These are phyloP conservation scores for Cryptomyrus ogoouensis DNA, from an alignment of 2,113 vertebrate species.

Conservation along the genomic window DNA sequence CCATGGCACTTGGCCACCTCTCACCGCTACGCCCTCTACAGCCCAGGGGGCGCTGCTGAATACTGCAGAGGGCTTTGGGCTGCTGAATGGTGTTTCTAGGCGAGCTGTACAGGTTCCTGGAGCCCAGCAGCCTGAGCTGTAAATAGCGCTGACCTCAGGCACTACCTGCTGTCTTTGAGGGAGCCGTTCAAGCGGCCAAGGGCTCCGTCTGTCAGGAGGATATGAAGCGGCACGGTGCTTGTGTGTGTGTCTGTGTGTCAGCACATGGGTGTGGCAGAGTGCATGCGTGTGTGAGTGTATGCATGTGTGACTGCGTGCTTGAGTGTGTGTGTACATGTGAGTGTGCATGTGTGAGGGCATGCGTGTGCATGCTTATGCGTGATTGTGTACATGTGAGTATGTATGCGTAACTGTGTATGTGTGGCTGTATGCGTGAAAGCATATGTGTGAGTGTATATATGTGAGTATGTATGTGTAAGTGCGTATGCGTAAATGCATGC, in stretches of 20 bases:
- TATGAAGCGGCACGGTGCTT: slow-evolving; percentile 7
- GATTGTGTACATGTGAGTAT: neutral
- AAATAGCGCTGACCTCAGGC: slow-evolving; percentile 66
- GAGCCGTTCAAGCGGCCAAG: neutral
- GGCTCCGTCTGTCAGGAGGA: neutral
- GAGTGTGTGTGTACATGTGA: neutral
- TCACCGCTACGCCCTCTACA: neutral
- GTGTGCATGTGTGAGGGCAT: neutral
- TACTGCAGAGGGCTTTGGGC: neutral
- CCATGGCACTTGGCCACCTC: neutral
- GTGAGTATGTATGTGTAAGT: neutral
- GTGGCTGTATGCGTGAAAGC: neutral
- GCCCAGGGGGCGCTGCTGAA: neutral
- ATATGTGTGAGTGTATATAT: neutral
- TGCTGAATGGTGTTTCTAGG: slow-evolving; percentile 47
- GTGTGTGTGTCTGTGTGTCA: neutral
- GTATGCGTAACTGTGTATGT: neutral
- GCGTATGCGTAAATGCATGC: neutral
- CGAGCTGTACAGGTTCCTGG: slow-evolving; percentile 46
- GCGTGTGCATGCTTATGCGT: neutral
- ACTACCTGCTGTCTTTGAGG: slow-evolving; percentile 48
- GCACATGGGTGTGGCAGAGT: neutral
- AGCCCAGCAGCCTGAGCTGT: slow-evolving; percentile 60
- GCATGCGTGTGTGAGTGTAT: neutral
- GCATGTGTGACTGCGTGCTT: neutral